Conservation (phyloP, 2,113 vertebrate genomes). For the Scatophagus argus region DNA sequence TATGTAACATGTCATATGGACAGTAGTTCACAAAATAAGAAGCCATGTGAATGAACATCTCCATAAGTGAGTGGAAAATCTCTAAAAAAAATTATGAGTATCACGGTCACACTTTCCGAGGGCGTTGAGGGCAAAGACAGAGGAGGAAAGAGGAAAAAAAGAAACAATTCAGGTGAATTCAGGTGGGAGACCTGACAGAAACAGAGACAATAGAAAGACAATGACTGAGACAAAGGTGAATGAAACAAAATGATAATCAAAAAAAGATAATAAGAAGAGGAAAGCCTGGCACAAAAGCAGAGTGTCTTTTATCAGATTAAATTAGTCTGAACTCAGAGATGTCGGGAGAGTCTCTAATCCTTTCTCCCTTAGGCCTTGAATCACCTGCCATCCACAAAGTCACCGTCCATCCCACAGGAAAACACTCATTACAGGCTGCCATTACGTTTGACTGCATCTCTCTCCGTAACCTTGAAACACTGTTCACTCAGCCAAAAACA, state of each 20-base stretch:
- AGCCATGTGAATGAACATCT: neutral
- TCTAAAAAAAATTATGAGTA: neutral
- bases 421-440: conserved; percentile 76
- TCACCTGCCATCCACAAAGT: conserved; percentile 82
- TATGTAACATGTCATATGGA: neutral
- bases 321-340: conserved; percentile 55
- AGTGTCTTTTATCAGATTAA: conserved; percentile 50
- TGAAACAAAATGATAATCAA: conserved; percentile 18
- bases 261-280: conserved; percentile 5
- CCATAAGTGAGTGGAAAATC: neutral
- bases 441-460: conserved; percentile 74
- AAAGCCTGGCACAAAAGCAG: conserved; percentile 10
- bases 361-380: conserved; percentile 66
- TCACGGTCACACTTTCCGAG: neutral
- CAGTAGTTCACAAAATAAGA: neutral
- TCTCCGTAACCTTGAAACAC: conserved; percentile 79
- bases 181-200: neutral
- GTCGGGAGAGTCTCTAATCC: conserved; percentile 64
- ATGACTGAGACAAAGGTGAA: neutral
- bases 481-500: conserved; percentile 77
- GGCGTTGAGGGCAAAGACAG: neutral
- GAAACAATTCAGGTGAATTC: neutral
- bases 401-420: conserved; percentile 79
- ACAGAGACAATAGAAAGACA: neutral
- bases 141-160: neutral